Evolutionary conservation across 2,888 invertebrate genomes (phyloP).

Genomic region (Pyrocoelia pectoralis): DNA sequence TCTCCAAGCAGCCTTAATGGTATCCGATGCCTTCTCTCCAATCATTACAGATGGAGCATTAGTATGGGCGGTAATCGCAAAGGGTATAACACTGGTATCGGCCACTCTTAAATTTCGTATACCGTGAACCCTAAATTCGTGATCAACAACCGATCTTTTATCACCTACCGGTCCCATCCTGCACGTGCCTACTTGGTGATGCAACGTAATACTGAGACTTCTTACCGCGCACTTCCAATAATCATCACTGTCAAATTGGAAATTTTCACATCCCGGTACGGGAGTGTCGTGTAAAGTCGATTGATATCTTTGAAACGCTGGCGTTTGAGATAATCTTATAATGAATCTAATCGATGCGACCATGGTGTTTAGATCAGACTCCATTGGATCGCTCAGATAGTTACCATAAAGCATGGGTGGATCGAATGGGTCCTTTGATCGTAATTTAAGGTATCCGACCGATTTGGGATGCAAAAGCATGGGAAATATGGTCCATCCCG

Average conservation of each 20-base stretch:
- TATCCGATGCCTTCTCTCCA: constrained; percentile 74
- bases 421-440: constrained; percentile 64
- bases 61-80: constrained; percentile 71
- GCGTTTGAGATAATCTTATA: constrained; percentile 59
- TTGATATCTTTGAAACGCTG: constrained; percentile 66
- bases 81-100: constrained; percentile 75
- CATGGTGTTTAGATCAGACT: constrained; percentile 59
- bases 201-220: constrained; percentile 68
- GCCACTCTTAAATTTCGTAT: constrained; percentile 69
- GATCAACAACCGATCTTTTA: constrained; percentile 49
- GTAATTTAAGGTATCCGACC: constrained; percentile 62
- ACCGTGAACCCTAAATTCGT: constrained; percentile 64
- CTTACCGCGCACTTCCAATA: constrained; percentile 75
- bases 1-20: constrained; percentile 62
- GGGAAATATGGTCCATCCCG: constrained; percentile 63
- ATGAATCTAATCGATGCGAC: constrained; percentile 64
- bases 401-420: constrained; percentile 70
- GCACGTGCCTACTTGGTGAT: constrained; percentile 75
- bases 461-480: constrained; percentile 68
- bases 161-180: constrained; percentile 72
- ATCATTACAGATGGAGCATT: constrained; percentile 76
- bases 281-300: constrained; percentile 64
- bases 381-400: constrained; percentile 62
- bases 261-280: constrained; percentile 65
- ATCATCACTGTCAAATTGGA: constrained; percentile 65